phyloP scores from a whole-genome alignment of 1,140 invertebrate species.

The Macrobrachium nipponense region DNA sequence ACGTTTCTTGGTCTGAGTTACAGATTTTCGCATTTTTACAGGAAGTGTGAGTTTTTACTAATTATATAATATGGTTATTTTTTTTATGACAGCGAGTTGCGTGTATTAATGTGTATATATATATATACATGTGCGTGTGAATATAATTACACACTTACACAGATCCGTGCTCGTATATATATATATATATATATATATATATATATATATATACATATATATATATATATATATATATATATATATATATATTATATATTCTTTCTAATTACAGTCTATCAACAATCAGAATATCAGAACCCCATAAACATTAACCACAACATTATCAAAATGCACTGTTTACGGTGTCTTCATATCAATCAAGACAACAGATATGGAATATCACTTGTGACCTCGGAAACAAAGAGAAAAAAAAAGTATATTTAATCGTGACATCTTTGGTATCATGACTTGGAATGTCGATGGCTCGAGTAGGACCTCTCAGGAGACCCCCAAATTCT shows the following conservation, averaged over 20 bases:
- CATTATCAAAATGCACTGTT: not conserved
- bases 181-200: not conserved
- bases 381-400: no score
- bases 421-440: no score
- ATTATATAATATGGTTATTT: no score
- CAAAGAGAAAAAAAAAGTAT: no score
- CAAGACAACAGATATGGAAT: no score
- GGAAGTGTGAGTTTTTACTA: no score
- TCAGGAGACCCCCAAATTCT: no score
- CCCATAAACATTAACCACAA: not conserved
- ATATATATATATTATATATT: not conserved
- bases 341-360: no score
- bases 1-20: no score
- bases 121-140: not conserved
- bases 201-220: slow-evolving; percentile 9
- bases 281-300: not conserved
- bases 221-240: slow-evolving; percentile 22
- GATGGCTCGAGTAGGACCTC: no score
- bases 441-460: no score
- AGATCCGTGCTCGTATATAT: not conserved
- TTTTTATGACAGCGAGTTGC: not conserved
- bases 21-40: no score
- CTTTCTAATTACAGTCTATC: not conserved
- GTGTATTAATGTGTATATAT: not conserved
- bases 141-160: not conserved